These are phyloP conservation scores for Passer domesticus DNA, from an alignment of 2,113 vertebrate genomes.

Conservation along the genomic window DNA sequence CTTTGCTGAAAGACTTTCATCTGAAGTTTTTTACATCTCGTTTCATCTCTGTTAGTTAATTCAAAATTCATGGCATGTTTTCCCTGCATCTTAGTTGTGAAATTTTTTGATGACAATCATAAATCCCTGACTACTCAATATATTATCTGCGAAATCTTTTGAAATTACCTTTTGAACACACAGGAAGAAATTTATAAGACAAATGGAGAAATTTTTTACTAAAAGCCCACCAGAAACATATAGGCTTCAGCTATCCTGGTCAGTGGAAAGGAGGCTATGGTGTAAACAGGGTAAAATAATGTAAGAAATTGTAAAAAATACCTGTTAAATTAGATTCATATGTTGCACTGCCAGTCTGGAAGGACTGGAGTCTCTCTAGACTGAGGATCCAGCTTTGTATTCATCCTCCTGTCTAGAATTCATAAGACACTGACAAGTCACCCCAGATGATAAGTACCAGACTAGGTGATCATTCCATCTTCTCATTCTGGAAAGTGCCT, in stretches of 20 bases:
- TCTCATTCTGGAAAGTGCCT: neutral
- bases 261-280: neutral
- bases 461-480: neutral
- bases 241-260: neutral
- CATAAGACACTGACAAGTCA: neutral
- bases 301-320: neutral
- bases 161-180: conserved; percentile 23
- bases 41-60: neutral
- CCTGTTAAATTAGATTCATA: neutral
- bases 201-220: neutral
- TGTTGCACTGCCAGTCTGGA: neutral
- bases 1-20: neutral
- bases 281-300: neutral
- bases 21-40: neutral
- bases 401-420: neutral
- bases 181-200: neutral
- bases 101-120: conserved; percentile 38
- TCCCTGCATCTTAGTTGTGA: neutral
- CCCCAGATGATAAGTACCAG: neutral
- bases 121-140: conserved; percentile 3
- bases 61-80: neutral
- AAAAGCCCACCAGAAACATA: neutral
- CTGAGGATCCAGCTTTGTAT: neutral
- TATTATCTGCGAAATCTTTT: neutral
- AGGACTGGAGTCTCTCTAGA: neutral